These are phyloP conservation scores for Planiliza haematocheilus DNA, from an alignment of 2,113 vertebrate genomes.

Conservation along the genomic window DNA sequence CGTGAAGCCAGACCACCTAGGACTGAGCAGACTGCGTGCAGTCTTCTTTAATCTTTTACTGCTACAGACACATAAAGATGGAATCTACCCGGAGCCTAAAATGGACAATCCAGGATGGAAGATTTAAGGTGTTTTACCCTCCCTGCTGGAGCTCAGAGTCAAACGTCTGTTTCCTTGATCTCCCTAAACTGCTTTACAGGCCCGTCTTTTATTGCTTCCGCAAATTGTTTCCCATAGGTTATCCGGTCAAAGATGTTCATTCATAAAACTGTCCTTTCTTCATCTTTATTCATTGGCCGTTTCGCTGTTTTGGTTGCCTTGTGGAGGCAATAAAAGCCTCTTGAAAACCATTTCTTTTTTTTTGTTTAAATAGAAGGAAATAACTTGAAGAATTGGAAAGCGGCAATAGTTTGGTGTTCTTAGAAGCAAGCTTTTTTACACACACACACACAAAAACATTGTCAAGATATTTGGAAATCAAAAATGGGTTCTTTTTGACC, in stretches of 20 bases:
- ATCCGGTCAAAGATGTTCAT: slow-evolving; percentile 57
- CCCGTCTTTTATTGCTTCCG: slow-evolving; percentile 70
- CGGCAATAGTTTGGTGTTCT: slow-evolving; percentile 13
- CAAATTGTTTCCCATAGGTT: slow-evolving; percentile 69
- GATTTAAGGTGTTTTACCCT: slow-evolving; percentile 72
- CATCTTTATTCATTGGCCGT: slow-evolving; percentile 61
- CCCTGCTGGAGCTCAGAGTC: slow-evolving; percentile 51
- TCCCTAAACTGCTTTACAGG: slow-evolving; percentile 64
- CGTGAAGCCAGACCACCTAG: slow-evolving; percentile 62
- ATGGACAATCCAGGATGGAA: slow-evolving; percentile 57
- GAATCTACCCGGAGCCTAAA: slow-evolving; percentile 60
- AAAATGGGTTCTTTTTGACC: no score
- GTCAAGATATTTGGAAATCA: no score
- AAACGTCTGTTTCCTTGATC: slow-evolving; percentile 67
- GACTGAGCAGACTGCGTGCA: slow-evolving; percentile 43
- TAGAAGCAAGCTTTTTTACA: no score
- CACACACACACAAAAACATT: no score
- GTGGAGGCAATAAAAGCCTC: slow-evolving; percentile 38
- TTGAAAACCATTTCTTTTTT: no score
- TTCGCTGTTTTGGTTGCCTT: slow-evolving; percentile 49
- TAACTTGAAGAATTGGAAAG: background rate
- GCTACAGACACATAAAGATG: slow-evolving; percentile 73
- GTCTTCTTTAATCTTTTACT: slow-evolving; percentile 77
- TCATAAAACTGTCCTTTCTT: slow-evolving; percentile 58
- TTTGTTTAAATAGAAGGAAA: no score